These are phyloP conservation scores for Pluvialis apricaria DNA, from an alignment of 2,113 vertebrate genomes.

Conservation along the genomic window DNA sequence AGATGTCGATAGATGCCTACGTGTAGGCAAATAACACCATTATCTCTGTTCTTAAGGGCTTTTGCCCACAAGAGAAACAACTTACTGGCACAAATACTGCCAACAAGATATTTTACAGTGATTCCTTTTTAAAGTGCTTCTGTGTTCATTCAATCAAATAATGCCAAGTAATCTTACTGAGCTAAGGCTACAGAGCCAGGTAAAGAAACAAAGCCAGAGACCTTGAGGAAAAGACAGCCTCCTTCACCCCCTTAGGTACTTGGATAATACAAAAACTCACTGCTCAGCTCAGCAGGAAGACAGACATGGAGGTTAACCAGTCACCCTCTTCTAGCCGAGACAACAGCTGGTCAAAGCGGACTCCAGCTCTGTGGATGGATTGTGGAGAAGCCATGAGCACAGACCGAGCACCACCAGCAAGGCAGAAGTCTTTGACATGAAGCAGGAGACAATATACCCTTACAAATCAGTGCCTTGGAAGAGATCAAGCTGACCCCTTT, in stretches of 20 bases:
- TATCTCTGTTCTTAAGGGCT: background rate
- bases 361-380: background rate
- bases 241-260: background rate
- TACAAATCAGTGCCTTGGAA: background rate
- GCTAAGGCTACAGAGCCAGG: background rate
- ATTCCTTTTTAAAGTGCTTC: background rate
- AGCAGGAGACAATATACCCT: background rate
- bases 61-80: background rate
- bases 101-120: background rate
- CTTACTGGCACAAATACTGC: background rate
- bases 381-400: background rate
- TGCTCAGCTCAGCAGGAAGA: background rate
- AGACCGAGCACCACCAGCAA: background rate
- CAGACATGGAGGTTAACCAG: background rate
- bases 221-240: background rate
- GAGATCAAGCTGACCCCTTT: background rate
- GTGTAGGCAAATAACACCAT: background rate
- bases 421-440: background rate
- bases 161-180: background rate
- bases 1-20: background rate
- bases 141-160: background rate
- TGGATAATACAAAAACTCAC: background rate
- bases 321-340: background rate
- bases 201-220: background rate
- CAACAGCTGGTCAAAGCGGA: background rate